Percentiles rank a stretch among this genome's conserved stretches.
phyloP scores from a whole-genome alignment of 1,140 invertebrate genomes.

The Chelonus insularis region DNA sequence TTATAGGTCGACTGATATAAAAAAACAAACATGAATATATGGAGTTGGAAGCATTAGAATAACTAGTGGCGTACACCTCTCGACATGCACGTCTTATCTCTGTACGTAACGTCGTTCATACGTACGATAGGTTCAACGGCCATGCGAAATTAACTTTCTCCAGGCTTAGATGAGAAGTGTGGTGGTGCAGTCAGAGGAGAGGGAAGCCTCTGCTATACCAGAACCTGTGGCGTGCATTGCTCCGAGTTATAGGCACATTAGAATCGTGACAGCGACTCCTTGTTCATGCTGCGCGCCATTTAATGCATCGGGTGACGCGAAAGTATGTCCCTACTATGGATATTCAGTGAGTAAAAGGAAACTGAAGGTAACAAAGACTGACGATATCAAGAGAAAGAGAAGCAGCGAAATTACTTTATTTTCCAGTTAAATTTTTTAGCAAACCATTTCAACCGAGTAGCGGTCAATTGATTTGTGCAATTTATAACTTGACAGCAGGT shows the following conservation, averaged over 20 bases:
- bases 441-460: too few relatives aligned
- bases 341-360: too few relatives aligned
- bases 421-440: too few relatives aligned
- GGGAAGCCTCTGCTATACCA: background rate
- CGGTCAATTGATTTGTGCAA: background rate
- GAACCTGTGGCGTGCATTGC: constrained; percentile 25
- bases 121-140: constrained; percentile 57
- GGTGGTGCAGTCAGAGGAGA: background rate
- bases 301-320: constrained; percentile 19
- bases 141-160: constrained; percentile 58
- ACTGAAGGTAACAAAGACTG: too few relatives aligned
- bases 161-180: constrained; percentile 2
- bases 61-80: background rate
- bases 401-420: too few relatives aligned
- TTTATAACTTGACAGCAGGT: background rate
- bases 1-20: background rate
- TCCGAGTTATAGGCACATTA: constrained; percentile 18
- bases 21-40: background rate
- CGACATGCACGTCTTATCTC: constrained; percentile 20
- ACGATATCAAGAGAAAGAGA: too few relatives aligned
- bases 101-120: constrained; percentile 43
- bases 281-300: constrained; percentile 8
- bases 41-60: background rate
- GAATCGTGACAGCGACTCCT: constrained; percentile 23
- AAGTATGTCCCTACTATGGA: constrained; percentile 11